phyloP scores from a whole-genome alignment of 2,113 vertebrate species.

The Piaya cayana region DNA sequence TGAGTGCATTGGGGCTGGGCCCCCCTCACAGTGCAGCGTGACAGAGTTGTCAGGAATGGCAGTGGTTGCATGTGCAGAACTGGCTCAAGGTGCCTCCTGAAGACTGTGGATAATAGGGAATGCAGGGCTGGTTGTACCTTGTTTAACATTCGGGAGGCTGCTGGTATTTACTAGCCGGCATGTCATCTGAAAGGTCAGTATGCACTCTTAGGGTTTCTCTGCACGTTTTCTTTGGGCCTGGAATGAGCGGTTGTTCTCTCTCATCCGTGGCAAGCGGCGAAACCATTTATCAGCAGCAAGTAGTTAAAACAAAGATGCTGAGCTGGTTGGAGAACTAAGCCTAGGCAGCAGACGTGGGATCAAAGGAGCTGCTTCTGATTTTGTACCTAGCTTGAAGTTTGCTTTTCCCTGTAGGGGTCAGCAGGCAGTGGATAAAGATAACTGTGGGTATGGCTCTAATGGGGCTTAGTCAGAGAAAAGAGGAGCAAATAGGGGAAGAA shows the following conservation, averaged over 20 bases:
- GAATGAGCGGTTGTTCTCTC: not conserved
- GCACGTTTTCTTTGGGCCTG: not conserved
- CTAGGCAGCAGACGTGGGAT: not conserved
- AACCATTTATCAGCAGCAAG: not conserved
- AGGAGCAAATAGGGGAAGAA: not conserved
- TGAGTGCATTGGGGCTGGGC: not conserved
- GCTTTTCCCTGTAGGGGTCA: not conserved
- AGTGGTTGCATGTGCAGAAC: not conserved
- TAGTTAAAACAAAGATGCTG: not conserved
- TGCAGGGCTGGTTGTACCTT: constrained; percentile 2
- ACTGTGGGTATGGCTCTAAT: not conserved
- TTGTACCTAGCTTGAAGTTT: not conserved
- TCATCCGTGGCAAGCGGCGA: not conserved
- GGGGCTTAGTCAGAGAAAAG: not conserved
- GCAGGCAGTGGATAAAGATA: not conserved
- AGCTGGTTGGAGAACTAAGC: not conserved
- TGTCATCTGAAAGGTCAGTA: constrained; percentile 53
- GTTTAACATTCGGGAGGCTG: not conserved
- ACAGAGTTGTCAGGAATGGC: not conserved
- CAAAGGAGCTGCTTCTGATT: not conserved
- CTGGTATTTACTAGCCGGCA: constrained; percentile 13
- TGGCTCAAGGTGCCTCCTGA: not conserved
- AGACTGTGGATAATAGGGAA: constrained; percentile 14
- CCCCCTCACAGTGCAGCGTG: fast-evolving
- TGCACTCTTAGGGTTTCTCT: not conserved